A percentile compares a stretch with the other conserved stretches of the same genome.
Evolutionary conservation across 2,888 invertebrate species (phyloP).

Genomic region (Oegoconia quadripuncta): DNA sequence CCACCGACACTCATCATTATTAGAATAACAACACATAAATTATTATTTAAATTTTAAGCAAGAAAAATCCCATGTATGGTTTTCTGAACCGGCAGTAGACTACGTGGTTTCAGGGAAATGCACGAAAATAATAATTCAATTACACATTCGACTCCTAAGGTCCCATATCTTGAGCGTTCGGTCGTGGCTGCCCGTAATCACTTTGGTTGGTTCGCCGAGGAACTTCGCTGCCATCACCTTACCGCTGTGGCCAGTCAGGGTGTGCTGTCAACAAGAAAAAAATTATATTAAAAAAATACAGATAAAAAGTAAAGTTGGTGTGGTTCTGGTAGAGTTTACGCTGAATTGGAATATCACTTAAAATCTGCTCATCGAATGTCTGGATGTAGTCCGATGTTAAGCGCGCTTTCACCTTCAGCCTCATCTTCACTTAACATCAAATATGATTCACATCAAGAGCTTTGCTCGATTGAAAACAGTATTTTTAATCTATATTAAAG

Average conservation of each 20-base stretch:
- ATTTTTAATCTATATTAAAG: no score
- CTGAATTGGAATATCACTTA: no score
- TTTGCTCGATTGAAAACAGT: no score
- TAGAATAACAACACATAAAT: neutral
- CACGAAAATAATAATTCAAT: conserved; percentile 32
- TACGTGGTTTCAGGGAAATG: no score
- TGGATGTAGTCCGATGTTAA: neutral
- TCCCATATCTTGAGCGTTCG: conserved; percentile 99
- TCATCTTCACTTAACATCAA: no score
- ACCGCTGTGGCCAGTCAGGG: conserved; percentile 96
- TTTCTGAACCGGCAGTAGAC: neutral
- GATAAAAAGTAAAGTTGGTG: neutral
- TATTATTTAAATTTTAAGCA: neutral
- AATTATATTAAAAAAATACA: neutral
- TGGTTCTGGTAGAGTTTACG: neutral
- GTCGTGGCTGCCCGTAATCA: conserved; percentile 98
- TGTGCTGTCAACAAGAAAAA: conserved; percentile 83
- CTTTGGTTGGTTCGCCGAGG: conserved; percentile 93
- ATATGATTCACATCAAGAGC: no score
- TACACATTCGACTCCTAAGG: conserved; percentile 87
- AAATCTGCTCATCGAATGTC: no score
- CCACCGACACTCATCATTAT: no score
- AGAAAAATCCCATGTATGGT: neutral
- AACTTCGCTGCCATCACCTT: conserved; percentile 99
- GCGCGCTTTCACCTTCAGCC: no score